phyloP scores from a whole-genome alignment of 1,140 invertebrate species.

The Tetraneura akinire region DNA sequence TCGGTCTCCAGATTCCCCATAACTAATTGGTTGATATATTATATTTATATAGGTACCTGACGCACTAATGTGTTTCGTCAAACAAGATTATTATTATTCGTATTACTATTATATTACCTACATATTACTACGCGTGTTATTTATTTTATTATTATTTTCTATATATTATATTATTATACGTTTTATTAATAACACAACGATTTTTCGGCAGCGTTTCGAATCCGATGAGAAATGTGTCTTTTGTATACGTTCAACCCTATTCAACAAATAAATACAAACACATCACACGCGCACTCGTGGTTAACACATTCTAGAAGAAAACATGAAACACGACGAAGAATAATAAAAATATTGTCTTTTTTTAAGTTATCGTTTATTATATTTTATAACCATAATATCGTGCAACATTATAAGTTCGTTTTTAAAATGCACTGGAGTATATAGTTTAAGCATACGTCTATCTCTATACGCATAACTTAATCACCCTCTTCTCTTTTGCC shows the following conservation, averaged over 20 bases:
- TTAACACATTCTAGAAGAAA: no score
- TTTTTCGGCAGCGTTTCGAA: constrained; percentile 38
- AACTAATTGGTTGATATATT: constrained; percentile 28
- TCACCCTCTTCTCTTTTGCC: no score
- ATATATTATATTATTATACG: background rate
- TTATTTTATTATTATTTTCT: constrained; percentile 10
- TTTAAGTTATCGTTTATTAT: no score
- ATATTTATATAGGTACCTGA: background rate
- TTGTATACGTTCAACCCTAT: background rate
- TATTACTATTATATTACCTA: no score
- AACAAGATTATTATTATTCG: background rate
- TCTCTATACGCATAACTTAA: constrained; percentile 20
- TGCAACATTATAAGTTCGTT: no score
- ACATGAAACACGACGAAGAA: no score
- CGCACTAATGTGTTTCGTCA: constrained; percentile 23
- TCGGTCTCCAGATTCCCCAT: constrained; percentile 35
- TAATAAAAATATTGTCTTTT: no score
- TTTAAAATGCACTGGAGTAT: background rate
- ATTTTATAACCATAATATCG: no score
- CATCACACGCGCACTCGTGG: background rate
- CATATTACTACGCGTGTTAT: constrained; percentile 11
- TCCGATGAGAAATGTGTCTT: constrained; percentile 41
- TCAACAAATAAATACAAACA: background rate
- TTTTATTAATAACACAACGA: constrained; percentile 40
- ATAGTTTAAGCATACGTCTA: no score